Percentiles rank a stretch among this genome's conserved stretches.
phyloP scores from a whole-genome alignment of 2,113 vertebrate species.

The Trematomus loennbergii region DNA sequence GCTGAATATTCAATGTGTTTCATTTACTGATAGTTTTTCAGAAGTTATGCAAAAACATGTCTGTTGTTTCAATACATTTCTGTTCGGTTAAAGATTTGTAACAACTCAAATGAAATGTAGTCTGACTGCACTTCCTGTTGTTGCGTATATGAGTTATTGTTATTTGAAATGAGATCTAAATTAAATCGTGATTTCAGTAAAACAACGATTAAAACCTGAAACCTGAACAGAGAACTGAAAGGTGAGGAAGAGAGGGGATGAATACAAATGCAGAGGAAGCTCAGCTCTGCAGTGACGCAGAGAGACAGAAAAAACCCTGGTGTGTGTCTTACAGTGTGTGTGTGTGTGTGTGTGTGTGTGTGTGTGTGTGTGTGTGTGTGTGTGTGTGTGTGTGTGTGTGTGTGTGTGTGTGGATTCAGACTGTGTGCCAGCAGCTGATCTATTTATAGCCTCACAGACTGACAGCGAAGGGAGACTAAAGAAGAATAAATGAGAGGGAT shows the following conservation, averaged over 20 bases:
- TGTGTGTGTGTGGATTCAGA: conserved; percentile 5
- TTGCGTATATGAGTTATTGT: not conserved
- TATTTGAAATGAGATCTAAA: not conserved
- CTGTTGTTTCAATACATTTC: too few species aligned
- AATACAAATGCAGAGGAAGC: conserved; percentile 17
- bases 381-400: conserved; percentile 18
- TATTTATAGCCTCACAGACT: conserved; percentile 58
- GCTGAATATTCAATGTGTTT: too few species aligned
- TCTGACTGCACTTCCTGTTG: not conserved
- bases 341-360: conserved; percentile 27
- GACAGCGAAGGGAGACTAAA: conserved; percentile 34
- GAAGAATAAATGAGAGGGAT: not conserved
- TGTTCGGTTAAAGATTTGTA: too few species aligned
- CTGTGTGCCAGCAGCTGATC: conserved; percentile 38
- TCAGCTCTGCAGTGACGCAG: conserved; percentile 24
- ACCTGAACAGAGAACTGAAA: not conserved
- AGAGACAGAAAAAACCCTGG: not conserved
- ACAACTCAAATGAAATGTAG: too few species aligned
- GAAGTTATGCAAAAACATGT: too few species aligned
- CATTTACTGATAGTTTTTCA: too few species aligned
- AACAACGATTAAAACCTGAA: not conserved
- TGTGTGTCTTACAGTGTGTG: conserved; percentile 16
- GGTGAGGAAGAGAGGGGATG: conserved; percentile 4
- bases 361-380: conserved; percentile 8
- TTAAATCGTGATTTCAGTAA: not conserved